Conservation (phyloP, 1,140 invertebrate species). For the Neodiprion lecontei region DNA sequence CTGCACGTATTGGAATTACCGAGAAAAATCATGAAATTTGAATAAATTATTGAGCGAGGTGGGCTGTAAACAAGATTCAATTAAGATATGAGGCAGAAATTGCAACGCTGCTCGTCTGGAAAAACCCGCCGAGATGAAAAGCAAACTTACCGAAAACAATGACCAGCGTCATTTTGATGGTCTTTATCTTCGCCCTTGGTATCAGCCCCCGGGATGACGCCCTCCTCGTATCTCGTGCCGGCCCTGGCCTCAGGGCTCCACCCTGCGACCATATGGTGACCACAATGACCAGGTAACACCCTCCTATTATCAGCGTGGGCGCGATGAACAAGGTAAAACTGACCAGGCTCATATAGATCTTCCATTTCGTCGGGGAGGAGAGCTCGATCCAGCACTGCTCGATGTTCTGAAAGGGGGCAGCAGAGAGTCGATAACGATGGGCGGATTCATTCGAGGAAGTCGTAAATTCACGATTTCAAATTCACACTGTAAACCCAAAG, state of each 20-base stretch:
- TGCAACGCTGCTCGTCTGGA: not conserved
- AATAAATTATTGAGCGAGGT: no score
- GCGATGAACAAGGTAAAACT: slow-evolving; percentile 84
- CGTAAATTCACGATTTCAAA: no score
- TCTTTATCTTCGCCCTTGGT: slow-evolving; percentile 93
- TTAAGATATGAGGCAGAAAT: no score
- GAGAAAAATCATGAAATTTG: no score
- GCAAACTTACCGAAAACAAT: slow-evolving; percentile 86
- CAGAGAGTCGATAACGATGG: not conserved
- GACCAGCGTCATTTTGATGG: slow-evolving; percentile 97
- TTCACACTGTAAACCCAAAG: no score
- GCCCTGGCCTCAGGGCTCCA: slow-evolving; percentile 60
- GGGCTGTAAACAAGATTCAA: no score
- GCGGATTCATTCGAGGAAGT: not conserved
- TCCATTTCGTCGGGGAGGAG: slow-evolving; percentile 77
- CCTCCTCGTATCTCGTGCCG: slow-evolving; percentile 63
- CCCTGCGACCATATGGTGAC: slow-evolving; percentile 88
- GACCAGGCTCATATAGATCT: slow-evolving; percentile 88
- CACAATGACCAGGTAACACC: slow-evolving; percentile 91
- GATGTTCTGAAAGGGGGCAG: slow-evolving; percentile 63
- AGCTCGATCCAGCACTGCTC: slow-evolving; percentile 93
- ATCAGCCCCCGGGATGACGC: slow-evolving; percentile 87
- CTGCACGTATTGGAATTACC: no score
- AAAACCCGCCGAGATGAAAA: not conserved
- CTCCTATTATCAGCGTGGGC: slow-evolving; percentile 88